Conservation (phyloP, 2,797 vertebrate species). For the Halcyon chelicuti region DNA sequence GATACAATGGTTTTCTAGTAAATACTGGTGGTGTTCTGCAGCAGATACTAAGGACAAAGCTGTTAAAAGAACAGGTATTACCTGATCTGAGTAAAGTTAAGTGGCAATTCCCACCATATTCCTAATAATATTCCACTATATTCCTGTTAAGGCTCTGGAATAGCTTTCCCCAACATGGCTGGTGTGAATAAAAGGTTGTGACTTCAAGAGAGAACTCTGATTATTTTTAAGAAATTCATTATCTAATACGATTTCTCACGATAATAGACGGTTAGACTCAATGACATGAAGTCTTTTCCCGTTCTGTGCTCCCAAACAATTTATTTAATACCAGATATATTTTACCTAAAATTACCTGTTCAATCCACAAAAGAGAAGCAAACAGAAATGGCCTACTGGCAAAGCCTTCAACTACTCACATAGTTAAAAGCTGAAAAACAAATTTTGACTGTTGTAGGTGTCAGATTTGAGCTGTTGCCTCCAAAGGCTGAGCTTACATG, state of each 20-base stretch:
- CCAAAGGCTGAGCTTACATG: background rate
- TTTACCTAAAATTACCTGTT: background rate
- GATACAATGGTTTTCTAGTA: background rate
- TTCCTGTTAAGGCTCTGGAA: background rate
- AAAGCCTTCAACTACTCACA: background rate
- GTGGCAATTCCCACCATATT: background rate
- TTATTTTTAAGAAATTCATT: background rate
- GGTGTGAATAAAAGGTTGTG: background rate
- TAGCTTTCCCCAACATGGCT: background rate
- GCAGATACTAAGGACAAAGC: background rate
- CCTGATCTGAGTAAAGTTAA: background rate
- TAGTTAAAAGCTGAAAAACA: background rate
- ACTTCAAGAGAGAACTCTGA: background rate
- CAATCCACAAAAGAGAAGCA: background rate
- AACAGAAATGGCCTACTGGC: background rate
- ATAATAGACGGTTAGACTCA: background rate
- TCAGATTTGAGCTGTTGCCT: background rate
- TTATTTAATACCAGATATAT: background rate
- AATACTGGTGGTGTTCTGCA: background rate
- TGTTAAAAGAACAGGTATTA: background rate
- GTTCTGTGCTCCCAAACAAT: background rate
- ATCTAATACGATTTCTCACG: background rate
- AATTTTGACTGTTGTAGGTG: background rate
- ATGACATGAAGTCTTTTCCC: background rate
- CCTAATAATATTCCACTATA: background rate